phyloP scores from a whole-genome alignment of 2,113 vertebrate genomes.

The Polypterus bichir region DNA sequence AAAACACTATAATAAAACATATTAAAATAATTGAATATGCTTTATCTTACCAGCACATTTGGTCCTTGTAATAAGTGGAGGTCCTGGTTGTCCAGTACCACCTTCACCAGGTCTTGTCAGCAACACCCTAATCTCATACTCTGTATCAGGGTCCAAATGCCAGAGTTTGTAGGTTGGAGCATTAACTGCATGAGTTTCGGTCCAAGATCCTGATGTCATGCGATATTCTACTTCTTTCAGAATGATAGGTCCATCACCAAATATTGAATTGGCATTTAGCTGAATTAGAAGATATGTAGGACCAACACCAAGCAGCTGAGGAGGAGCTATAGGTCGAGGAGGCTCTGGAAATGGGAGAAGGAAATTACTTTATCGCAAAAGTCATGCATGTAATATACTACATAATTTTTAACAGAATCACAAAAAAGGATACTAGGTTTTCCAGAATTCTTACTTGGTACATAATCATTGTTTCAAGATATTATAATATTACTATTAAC shows the following conservation, averaged over 20 bases:
- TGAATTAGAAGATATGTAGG: conserved; percentile 93
- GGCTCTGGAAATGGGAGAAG: conserved; percentile 56
- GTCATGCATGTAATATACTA: not conserved
- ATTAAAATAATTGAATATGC: too few species aligned
- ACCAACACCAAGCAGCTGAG: conserved; percentile 83
- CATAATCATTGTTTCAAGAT: too few species aligned
- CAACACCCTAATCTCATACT: conserved; percentile 88
- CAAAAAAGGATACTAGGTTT: not conserved
- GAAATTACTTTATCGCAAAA: not conserved
- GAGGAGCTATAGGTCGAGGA: conserved; percentile 86
- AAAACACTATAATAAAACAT: too few species aligned
- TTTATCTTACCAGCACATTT: conserved; percentile 82
- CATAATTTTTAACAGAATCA: not conserved
- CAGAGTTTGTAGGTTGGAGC: conserved; percentile 91
- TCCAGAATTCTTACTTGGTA: too few species aligned
- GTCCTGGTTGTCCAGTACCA: conserved; percentile 82
- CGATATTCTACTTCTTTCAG: conserved; percentile 93
- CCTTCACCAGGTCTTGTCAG: conserved; percentile 89
- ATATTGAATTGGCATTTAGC: conserved; percentile 94
- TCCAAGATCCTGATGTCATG: conserved; percentile 93
- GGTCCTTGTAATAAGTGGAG: conserved; percentile 83
- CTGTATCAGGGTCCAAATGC: conserved; percentile 93
- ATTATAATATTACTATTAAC: too few species aligned
- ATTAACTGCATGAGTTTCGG: conserved; percentile 89
- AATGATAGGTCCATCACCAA: conserved; percentile 92